Base-by-base conservation (phyloP, 2,888 invertebrate species). In the Argyra leucocephala region DNA sequence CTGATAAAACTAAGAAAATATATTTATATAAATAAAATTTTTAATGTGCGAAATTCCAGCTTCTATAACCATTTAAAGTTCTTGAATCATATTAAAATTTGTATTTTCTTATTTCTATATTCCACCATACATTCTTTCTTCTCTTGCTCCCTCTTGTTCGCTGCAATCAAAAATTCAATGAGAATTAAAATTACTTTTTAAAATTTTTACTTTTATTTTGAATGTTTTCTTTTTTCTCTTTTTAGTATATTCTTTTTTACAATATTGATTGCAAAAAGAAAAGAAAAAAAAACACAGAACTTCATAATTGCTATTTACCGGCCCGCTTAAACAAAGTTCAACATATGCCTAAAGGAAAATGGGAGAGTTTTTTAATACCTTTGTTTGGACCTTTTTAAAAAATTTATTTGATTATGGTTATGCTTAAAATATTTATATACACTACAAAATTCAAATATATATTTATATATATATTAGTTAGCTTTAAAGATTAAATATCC, bases 291-390 rank as follows among this genome's bases (percentile, higher is more conserved):
- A 48, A 48, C 48, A 48, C 48, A 48, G 18, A 48, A 48, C 5
- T 18, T 48, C 48, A 48, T 48, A 48, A 48, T 48, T 48, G 48
- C 48, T 48, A 48, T 48, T 15, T 48, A 48, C 18, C 48, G 18
- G 48, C 48, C 48, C 18, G 48, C 48, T 48, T 48, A 48, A 48
- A 48, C 48, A 48, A 48, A 48, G 48, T 48, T 48, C 48, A 48
- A 48, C 48, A 48, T 48, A 48, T 48, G 48, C 48, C 48, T 48
- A 18, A 48, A 48, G 48, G 48, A 48, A 48, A 48, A 48, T 48
- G 48, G 48, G 48, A 18, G 48, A 48, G 48, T 48, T 48, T 48
- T 48, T 48, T 9, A 48, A 48, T 15, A n/a, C 48, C n/a, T 48
- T 48, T 48, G 18, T 48, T 48, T 6, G 18, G 18, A 15, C 18